A percentile compares a stretch with the other conserved stretches of the same genome.
phyloP scores from a whole-genome alignment of 1,140 invertebrate species.

The Drosophila littoralis region DNA sequence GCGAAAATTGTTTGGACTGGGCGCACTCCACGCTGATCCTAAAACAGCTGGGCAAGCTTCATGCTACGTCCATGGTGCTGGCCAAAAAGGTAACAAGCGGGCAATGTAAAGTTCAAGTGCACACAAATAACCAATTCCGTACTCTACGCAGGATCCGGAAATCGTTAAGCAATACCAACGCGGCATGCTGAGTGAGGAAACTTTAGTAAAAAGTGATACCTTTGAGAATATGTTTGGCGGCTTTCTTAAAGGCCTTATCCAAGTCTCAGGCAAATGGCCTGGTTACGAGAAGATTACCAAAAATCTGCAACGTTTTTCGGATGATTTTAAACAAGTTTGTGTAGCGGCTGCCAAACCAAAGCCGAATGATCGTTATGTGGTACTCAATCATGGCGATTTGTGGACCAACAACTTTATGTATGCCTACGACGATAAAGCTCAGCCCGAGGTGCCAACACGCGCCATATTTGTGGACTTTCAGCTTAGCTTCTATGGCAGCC shows the following conservation, averaged over 20 bases:
- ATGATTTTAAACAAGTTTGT: conserved; percentile 84
- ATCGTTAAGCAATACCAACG: conserved; percentile 59
- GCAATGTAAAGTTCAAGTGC: background rate
- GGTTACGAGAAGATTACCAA: conserved; percentile 66
- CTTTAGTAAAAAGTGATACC: conserved; percentile 56
- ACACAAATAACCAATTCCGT: too few species aligned
- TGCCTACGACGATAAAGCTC: conserved; percentile 85
- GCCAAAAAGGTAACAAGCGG: conserved; percentile 55
- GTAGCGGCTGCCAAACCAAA: conserved; percentile 66
- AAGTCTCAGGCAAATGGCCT: conserved; percentile 52
- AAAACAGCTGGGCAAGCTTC: conserved; percentile 70
- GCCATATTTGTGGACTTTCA: conserved; percentile 86
- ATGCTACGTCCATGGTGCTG: conserved; percentile 81
- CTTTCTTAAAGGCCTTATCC: conserved; percentile 68
- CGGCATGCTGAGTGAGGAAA: conserved; percentile 72
- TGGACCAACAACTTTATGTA: conserved; percentile 90
- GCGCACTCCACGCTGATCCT: conserved; percentile 66
- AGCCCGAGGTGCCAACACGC: conserved; percentile 83
- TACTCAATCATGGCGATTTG: conserved; percentile 88
- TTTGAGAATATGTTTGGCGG: conserved; percentile 68
- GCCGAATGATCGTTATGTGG: conserved; percentile 73
- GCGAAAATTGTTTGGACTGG: conserved; percentile 73
- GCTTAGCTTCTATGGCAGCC: conserved; percentile 74
- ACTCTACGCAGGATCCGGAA: conserved; percentile 53
- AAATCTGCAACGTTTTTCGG: conserved; percentile 81